Conservation (phyloP, 2,888 invertebrate genomes). For the Ephialtes manifestator region DNA sequence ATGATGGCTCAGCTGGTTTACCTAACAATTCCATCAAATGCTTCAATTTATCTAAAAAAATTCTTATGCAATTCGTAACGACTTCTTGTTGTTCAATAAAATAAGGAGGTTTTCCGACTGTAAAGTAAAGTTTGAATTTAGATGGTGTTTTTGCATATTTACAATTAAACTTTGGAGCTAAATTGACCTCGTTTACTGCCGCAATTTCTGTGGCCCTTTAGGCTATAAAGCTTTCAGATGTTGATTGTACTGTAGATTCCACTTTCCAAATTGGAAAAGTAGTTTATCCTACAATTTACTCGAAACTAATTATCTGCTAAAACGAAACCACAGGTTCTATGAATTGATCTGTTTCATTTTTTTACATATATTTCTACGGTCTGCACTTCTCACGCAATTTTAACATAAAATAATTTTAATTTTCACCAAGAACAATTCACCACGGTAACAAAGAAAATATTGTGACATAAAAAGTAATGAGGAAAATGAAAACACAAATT, state of each 20-base stretch:
- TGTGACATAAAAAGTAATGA: too few species aligned
- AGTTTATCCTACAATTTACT: conserved; percentile 10
- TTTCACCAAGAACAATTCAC: too few species aligned
- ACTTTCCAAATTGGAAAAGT: conserved; percentile 3
- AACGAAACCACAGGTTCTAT: background rate
- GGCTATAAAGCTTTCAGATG: conserved; percentile 4
- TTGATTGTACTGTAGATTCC: background rate
- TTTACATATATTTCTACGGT: too few species aligned
- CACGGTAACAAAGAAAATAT: too few species aligned
- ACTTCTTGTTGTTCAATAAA: background rate
- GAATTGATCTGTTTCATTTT: background rate
- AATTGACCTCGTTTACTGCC: conserved; percentile 16
- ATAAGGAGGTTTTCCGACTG: background rate
- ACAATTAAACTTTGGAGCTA: background rate
- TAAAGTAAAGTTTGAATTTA: conserved; percentile 1
- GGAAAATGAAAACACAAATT: too few species aligned
- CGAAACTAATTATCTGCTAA: conserved; percentile 1
- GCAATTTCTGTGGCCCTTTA: conserved; percentile 2
- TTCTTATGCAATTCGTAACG: background rate
- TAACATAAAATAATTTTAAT: too few species aligned
- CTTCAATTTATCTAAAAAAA: background rate
- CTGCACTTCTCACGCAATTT: too few species aligned
- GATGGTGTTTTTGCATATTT: background rate
- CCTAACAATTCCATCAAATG: too few species aligned
- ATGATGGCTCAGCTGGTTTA: too few species aligned